Evolutionary conservation across 1,140 invertebrate species (phyloP), one percentile per base, ranked within the genome.

Genomic region (Apis florea): DNA sequence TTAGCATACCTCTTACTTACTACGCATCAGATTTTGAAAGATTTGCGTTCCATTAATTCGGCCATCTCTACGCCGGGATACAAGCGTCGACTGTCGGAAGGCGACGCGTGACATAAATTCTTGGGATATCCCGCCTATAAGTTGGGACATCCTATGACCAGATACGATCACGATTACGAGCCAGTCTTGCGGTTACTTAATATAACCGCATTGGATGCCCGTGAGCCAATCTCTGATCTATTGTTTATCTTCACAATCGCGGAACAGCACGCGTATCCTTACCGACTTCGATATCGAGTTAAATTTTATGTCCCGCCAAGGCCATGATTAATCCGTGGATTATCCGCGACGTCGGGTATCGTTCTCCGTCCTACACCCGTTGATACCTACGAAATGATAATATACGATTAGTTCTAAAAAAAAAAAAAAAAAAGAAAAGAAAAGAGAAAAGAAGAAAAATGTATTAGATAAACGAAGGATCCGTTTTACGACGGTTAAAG

Each of bases 141-240:
- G 73, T 75, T 75, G 59, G 73, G 73, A 75, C 73, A 75, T 75
- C 73, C 61, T 75, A 75, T 64, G 73, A 64, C 26, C 73, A 75
- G 73, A 75, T 75, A 75, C 73, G 73, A 75, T 75, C 73, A 19
- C 58, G 73, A 75, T 75, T 75, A 75, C 53, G 24, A 75, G 53
- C 73, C 73, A n/a, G 73, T 21, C 73, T 75, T 64, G 73, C 73
- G 73, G 73, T 75, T 75, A 75, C 73, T 75, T 75, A 75, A 75
- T 75, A 64, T 75, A 64, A 75, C 73, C 73, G 73, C 73, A 75
- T 40, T 51, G 59, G 59, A 75, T 75, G 61, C 59, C 73, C 73
- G 70, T 73, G 31, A 64, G 73, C 73, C 73, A 73, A 73, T 64
- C 73, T 75, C 73, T 75, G 73, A 75, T 75, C 73, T 64, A 75